Percentiles rank a stretch among this genome's conserved stretches.
Conservation (phyloP, 2,888 invertebrate species). For the Helicoverpa assulta region DNA sequence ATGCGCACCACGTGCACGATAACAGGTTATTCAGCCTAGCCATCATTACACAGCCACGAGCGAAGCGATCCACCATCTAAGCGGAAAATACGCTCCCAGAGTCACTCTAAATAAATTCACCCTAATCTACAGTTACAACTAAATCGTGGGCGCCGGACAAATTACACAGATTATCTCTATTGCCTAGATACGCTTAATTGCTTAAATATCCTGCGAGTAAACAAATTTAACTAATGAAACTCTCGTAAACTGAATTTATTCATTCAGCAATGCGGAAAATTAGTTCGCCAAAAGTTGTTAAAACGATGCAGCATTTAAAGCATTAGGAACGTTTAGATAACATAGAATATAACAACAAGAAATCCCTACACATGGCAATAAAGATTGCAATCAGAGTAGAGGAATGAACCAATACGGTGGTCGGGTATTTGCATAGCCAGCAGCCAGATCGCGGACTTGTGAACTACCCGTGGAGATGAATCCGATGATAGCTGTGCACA, state of each 20-base stretch:
- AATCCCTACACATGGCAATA: constrained; percentile 49
- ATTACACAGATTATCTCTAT: constrained; percentile 57
- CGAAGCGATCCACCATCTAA: constrained; percentile 41
- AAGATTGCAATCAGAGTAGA: constrained; percentile 58
- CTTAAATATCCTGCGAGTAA: constrained; percentile 43
- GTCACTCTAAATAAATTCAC: constrained; percentile 14
- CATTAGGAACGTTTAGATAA: constrained; percentile 28
- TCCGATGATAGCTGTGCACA: constrained; percentile 55
- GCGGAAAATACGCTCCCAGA: background rate
- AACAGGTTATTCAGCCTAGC: constrained; percentile 83
- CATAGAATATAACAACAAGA: constrained; percentile 33
- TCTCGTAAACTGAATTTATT: constrained; percentile 18
- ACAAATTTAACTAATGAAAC: constrained; percentile 38
- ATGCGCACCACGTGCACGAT: constrained; percentile 80
- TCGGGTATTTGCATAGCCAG: constrained; percentile 67
- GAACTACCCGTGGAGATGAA: constrained; percentile 63
- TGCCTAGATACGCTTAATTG: constrained; percentile 54
- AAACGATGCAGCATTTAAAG: background rate
- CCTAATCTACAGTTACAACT: constrained; percentile 39
- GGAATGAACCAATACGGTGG: constrained; percentile 59
- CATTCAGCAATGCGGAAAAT: background rate
- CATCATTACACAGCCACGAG: constrained; percentile 46
- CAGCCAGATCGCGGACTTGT: constrained; percentile 60
- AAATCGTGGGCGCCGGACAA: constrained; percentile 48
- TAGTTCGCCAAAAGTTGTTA: constrained; percentile 1